These are phyloP conservation scores for Eonycteris spelaea DNA, from an alignment of 2,113 vertebrate genomes.

Conservation along the genomic window DNA sequence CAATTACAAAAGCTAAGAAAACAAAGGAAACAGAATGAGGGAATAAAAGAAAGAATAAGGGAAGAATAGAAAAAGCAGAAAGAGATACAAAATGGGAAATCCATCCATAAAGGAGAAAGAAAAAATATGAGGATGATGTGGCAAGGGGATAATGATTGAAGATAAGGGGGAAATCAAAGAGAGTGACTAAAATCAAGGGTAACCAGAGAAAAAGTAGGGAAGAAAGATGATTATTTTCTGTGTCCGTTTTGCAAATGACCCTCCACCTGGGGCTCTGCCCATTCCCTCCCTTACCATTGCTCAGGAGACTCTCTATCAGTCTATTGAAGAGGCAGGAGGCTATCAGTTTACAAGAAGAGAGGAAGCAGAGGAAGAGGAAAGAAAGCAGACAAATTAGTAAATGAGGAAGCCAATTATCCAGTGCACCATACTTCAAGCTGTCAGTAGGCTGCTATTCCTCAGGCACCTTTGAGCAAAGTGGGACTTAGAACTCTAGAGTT, in stretches of 20 bases:
- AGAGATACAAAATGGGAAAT: neutral
- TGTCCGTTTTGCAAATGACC: slow-evolving; percentile 53
- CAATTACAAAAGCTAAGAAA: slow-evolving; percentile 1
- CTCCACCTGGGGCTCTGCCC: slow-evolving; percentile 22
- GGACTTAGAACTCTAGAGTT: slow-evolving; percentile 45
- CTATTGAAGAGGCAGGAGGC: slow-evolving; percentile 80
- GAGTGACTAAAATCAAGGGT: neutral
- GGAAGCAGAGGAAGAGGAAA: slow-evolving; percentile 85
- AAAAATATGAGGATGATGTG: neutral
- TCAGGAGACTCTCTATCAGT: slow-evolving; percentile 78
- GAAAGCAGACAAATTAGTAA: slow-evolving; percentile 89
- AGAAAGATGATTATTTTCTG: neutral
- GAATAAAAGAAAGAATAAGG: neutral
- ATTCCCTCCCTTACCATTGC: slow-evolving; percentile 62
- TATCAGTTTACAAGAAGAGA: slow-evolving; percentile 88
- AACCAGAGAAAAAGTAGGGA: neutral
- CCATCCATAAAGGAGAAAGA: neutral
- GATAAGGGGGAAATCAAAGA: neutral
- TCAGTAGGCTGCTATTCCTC: slow-evolving; percentile 65
- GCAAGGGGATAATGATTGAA: neutral
- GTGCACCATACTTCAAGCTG: slow-evolving; percentile 77
- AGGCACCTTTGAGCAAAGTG: slow-evolving; percentile 68
- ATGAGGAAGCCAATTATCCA: slow-evolving; percentile 84
- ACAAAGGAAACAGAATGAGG: neutral
- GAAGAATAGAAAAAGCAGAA: neutral